Evolutionary conservation across 2,888 invertebrate genomes (phyloP).

Genomic region (Drosophila subsilvestris): DNA sequence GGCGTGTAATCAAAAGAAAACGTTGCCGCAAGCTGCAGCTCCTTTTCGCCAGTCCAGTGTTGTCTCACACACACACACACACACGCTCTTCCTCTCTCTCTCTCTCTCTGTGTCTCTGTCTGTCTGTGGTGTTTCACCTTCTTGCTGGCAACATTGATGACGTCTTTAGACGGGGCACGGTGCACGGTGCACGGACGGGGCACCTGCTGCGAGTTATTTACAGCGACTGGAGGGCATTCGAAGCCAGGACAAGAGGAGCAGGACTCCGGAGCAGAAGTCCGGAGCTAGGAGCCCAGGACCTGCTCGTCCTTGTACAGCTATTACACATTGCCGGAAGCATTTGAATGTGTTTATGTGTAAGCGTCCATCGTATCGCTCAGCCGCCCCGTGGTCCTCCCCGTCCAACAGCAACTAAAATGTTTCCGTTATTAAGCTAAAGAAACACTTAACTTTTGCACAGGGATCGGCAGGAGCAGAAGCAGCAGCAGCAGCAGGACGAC

Average conservation of each 20-base stretch:
- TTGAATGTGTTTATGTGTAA: conserved; percentile 75
- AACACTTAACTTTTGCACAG: conserved; percentile 75
- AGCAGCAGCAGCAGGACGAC: conserved; percentile 44
- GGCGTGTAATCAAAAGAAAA: conserved; percentile 60
- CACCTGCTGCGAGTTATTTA: conserved; percentile 82
- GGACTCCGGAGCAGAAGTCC: background rate
- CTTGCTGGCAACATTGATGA: conserved; percentile 29
- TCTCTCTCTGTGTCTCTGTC: background rate
- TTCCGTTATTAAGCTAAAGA: conserved; percentile 79
- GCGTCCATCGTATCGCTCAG: conserved; percentile 56
- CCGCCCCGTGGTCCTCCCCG: background rate
- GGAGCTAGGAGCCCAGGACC: conserved; percentile 5
- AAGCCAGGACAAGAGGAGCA: background rate
- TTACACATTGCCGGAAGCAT: conserved; percentile 74
- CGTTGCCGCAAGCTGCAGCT: conserved; percentile 30
- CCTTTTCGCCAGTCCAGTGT: conserved; percentile 5
- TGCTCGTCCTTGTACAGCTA: conserved; percentile 62
- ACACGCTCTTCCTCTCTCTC: background rate
- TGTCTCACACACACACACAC: background rate
- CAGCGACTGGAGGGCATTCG: conserved; percentile 73
- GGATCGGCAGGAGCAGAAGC: conserved; percentile 58
- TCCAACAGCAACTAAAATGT: conserved; percentile 71
- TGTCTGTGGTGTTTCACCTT: conserved; percentile 7
- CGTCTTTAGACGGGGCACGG: conserved; percentile 41
- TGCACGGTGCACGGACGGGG: conserved; percentile 32